Evolutionary conservation across 1,140 invertebrate species (phyloP), one percentile per base, ranked within the genome.

Genomic region (Heliconius himera): DNA sequence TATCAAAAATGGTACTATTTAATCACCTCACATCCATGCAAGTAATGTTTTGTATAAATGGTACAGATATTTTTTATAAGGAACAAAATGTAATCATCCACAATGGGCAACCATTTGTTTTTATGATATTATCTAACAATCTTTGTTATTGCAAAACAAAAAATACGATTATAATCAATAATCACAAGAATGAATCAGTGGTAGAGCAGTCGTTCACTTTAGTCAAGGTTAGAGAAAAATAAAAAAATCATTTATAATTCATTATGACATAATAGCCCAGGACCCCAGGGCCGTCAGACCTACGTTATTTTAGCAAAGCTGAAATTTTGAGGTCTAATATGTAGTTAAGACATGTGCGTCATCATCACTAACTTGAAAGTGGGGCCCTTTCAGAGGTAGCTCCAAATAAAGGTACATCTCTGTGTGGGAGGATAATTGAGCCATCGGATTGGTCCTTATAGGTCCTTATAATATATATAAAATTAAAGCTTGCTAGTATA

Each of bases 91-190:
- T 5, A 16, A 66, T 66, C 26, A 16, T 26, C 60, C 60, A 60
- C 22, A 60, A 60, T 60, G 22, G 9, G 9, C 56, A 66, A 29
- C 60, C 60, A 66, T 66, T 66, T 6, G 22, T 29, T 4, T 66
- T 66, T 29, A 22, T 13, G 26, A 66, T 66, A 66, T 66, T 66
- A 66, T 66, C 60, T 66, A 66, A 66, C 60, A 26, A 66, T 26
- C 60, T 66, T 56, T 56, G n/a, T 11, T 29, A 66, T 29, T 66
- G 26, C 26, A 29, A 66, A 29, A 66, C 60, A 66, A 66, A 66
- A 66, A 66, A 66, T 66, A 46, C 29, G 26, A 73, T 73, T 66
- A 16, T 29, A 26, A 49, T 73, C 41, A 49, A 73, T 73, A 20
- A 73, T 49, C 72, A 51, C 11, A 54, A 9, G 36, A 74, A 54